Percentiles rank a stretch among this genome's conserved stretches.
Conservation (phyloP, 2,888 invertebrate genomes). For the Tenthredo livida region DNA sequence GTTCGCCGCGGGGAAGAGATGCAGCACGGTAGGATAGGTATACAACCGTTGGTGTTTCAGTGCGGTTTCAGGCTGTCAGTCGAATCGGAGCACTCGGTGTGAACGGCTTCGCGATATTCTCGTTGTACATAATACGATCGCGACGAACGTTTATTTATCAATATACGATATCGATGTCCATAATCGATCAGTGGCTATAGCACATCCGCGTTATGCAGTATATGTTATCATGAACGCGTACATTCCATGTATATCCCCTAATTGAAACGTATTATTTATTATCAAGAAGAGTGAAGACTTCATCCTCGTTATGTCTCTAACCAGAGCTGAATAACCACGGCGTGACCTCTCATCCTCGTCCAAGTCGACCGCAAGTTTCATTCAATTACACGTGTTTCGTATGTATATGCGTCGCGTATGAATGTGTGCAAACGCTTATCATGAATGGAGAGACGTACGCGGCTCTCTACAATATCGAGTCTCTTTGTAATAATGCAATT, state of each 20-base stretch:
- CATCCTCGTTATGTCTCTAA: not conserved
- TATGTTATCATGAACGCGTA: not conserved
- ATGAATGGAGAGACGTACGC: not conserved
- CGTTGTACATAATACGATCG: not conserved
- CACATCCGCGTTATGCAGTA: not conserved
- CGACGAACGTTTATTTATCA: not conserved
- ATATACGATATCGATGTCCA: not conserved
- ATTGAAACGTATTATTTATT: not conserved
- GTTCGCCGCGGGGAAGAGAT: conserved; percentile 27
- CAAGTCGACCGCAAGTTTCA: conserved; percentile 18
- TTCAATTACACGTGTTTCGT: not conserved
- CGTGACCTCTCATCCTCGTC: not conserved
- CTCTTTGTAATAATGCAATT: not conserved
- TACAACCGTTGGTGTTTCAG: conserved; percentile 21
- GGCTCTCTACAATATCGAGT: not conserved
- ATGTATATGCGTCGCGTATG: too few species aligned
- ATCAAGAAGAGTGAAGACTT: conserved; percentile 5
- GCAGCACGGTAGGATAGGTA: conserved; percentile 11
- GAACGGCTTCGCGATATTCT: conserved; percentile 41
- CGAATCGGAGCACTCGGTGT: conserved; percentile 40
- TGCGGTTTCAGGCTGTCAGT: conserved; percentile 38
- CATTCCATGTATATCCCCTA: too few species aligned
- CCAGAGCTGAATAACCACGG: not conserved
- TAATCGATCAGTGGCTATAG: not conserved
- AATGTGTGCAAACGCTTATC: not conserved